These are phyloP conservation scores for Apocrypta bakeri DNA, from an alignment of 1,140 invertebrate species.

Conservation along the genomic window DNA sequence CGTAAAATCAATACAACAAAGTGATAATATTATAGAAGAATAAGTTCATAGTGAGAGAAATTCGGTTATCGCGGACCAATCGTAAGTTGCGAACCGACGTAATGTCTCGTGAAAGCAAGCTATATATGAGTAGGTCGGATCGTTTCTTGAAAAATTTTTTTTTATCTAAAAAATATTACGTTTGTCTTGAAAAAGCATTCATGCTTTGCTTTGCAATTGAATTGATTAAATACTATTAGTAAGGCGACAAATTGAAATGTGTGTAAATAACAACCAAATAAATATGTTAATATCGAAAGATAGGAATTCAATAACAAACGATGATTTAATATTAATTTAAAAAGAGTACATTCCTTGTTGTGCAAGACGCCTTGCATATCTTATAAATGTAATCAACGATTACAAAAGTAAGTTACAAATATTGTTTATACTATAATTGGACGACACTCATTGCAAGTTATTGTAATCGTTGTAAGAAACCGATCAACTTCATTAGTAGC, in stretches of 20 bases:
- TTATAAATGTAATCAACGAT: not conserved
- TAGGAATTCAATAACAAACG: too few relatives aligned
- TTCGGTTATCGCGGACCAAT: constrained; percentile 40
- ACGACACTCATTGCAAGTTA: not conserved
- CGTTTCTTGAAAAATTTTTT: not conserved
- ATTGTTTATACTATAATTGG: not conserved
- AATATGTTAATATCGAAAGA: too few relatives aligned
- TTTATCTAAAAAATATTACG: not conserved
- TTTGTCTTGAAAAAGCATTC: not conserved
- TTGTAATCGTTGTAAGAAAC: not conserved
- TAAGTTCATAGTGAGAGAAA: constrained; percentile 11
- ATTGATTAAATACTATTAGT: not conserved
- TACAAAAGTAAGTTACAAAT: not conserved
- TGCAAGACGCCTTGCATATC: not conserved
- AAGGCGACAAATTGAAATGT: not conserved
- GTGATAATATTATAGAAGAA: constrained; percentile 43
- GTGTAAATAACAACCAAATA: not conserved
- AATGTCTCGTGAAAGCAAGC: not conserved
- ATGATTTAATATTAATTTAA: not conserved
- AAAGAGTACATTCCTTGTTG: not conserved
- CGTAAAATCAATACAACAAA: constrained; percentile 28
- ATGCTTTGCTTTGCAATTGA: not conserved
- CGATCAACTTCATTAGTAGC: not conserved
- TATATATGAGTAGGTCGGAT: too few relatives aligned
- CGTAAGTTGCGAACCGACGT: not conserved